Conservation (phyloP, 2,797 vertebrate genomes). For the Trichosurus vulpecula region DNA sequence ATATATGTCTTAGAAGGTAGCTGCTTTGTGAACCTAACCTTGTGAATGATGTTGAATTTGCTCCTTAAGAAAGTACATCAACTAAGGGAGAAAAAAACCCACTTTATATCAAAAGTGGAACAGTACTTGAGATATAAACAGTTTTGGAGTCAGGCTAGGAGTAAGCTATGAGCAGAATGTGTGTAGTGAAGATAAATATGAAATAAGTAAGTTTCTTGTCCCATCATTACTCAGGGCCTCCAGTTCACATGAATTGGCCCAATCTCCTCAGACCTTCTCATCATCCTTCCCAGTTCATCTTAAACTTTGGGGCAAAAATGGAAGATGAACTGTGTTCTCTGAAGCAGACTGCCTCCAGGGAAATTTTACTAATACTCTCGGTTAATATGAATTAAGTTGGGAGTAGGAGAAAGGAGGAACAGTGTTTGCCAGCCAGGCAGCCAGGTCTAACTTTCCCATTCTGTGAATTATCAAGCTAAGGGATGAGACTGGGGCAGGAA, state of each 20-base stretch:
- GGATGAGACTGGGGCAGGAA: background rate
- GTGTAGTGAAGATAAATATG: slow-evolving; percentile 65
- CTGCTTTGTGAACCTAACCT: slow-evolving; percentile 43
- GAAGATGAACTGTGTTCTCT: slow-evolving; percentile 66
- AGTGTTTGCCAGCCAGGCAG: background rate
- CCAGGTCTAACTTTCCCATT: slow-evolving; percentile 3
- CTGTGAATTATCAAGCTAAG: background rate
- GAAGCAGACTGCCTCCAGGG: slow-evolving; percentile 43
- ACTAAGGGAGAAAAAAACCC: slow-evolving; percentile 26
- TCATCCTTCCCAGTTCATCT: slow-evolving; percentile 64
- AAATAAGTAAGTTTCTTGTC: slow-evolving; percentile 58
- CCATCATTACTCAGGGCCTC: slow-evolving; percentile 34
- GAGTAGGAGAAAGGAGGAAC: background rate
- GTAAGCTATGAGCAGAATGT: slow-evolving; percentile 43
- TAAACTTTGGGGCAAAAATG: slow-evolving; percentile 24
- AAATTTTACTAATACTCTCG: slow-evolving; percentile 28
- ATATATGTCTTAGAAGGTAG: slow-evolving; percentile 38
- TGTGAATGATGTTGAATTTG: slow-evolving; percentile 23
- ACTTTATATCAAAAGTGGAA: slow-evolving; percentile 52
- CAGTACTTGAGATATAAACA: slow-evolving; percentile 11
- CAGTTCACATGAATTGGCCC: background rate
- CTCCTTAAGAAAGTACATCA: background rate
- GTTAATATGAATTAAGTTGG: background rate
- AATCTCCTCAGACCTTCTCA: slow-evolving; percentile 49
- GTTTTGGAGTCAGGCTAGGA: background rate